Base-by-base conservation (phyloP, 2,888 invertebrate genomes). In the Hyposoter dolosus region DNA sequence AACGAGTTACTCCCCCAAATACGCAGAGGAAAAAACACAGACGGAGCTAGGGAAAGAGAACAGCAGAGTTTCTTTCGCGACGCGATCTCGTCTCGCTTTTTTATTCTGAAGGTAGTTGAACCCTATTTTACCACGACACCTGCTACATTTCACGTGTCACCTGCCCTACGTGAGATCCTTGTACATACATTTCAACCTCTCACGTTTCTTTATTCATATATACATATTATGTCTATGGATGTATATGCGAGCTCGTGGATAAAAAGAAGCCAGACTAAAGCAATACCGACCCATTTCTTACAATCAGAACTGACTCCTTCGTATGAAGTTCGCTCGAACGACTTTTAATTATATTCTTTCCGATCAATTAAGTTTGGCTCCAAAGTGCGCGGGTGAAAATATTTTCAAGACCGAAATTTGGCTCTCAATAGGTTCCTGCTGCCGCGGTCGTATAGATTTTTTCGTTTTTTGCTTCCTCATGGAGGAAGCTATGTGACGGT, bases 201-300 rank as follows among this genome's bases (percentile, higher is more conserved):
- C 45, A 47, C 28, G 45, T 28, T 15, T 45, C 3, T 60, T 17
- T 75, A 75, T 60, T 10, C 35, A 19, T 40, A 50, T 40, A 53
- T 19, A 19, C 19, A 50, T 40, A 53, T 19, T 23, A 35, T 35
- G 10, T 53, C n/a, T 75, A 60, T 75, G 28, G 45, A 35, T 35
- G 56, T 50, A 19, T 35, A 19, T 53, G 17, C 60, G 53, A 69
- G 60, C 40, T 40, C 47, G 60, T 28, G 28, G n/a, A 53, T 32
- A 72, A 53, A 60, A 78, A n/a, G 84, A 84, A 84, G 72, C 80
- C 84, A 35, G 71, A 81, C 71, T 71, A 65, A 53, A 35, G 65
- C 71, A 43, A 32, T 47, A 69, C 9, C 71, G 43, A 53, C 35
- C 66, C 81, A 77, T 65, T 84, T 77, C 19, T 77, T 66, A 66